Evolutionary conservation across 2,888 invertebrate genomes (phyloP).

Genomic region (Diachrysia chrysitis): DNA sequence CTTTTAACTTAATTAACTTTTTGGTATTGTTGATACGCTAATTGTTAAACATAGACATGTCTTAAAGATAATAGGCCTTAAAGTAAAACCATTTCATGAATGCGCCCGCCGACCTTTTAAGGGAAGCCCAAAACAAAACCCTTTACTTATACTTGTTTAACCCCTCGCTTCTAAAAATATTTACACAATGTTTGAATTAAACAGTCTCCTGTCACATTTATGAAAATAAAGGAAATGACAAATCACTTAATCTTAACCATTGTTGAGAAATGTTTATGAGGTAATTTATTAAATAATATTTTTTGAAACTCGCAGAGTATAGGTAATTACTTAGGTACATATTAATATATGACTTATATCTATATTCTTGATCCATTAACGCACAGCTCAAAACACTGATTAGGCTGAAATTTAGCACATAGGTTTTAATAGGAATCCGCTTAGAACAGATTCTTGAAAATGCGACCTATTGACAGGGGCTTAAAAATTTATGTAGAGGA

Average conservation of each 20-base stretch:
- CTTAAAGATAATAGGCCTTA: conserved; percentile 2
- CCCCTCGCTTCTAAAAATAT: conserved; percentile 11
- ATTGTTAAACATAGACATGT: conserved; percentile 4
- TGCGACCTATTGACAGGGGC: too few relatives aligned
- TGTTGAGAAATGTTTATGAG: neutral
- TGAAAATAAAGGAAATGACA: conserved; percentile 5
- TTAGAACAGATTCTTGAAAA: too few relatives aligned
- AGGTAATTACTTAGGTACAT: too few relatives aligned
- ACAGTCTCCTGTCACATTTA: conserved; percentile 22
- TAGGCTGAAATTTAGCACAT: too few relatives aligned
- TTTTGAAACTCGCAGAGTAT: too few relatives aligned
- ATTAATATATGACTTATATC: too few relatives aligned
- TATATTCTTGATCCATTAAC: too few relatives aligned
- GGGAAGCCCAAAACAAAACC: neutral
- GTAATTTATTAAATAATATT: too few relatives aligned
- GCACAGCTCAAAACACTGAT: too few relatives aligned
- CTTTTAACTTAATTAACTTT: conserved; percentile 4
- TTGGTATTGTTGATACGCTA: conserved; percentile 4
- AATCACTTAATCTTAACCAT: neutral
- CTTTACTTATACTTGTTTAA: conserved; percentile 6
- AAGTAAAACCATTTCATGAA: conserved; percentile 3
- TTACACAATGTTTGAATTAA: conserved; percentile 18
- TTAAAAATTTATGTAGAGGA: too few relatives aligned
- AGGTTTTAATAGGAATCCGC: too few relatives aligned
- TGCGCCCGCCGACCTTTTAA: conserved; percentile 4